Conservation (phyloP, 2,888 invertebrate species). For the Mantis religiosa region DNA sequence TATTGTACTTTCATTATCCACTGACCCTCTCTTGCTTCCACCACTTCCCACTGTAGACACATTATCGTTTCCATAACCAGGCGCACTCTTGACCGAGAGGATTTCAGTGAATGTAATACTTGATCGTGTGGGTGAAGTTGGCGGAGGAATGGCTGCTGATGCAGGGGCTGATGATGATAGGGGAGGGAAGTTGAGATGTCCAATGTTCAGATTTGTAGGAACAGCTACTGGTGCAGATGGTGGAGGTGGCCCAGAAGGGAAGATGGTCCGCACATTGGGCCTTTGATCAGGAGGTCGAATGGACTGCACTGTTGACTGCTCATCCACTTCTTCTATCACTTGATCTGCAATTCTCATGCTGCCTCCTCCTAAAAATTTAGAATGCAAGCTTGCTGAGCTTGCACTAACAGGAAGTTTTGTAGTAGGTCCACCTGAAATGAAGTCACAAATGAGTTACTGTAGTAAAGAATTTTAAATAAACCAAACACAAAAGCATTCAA, state of each 20-base stretch:
- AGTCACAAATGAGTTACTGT: too few relatives aligned
- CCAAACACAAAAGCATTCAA: too few relatives aligned
- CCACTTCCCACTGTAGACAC: not conserved
- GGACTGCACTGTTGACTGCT: constrained; percentile 76
- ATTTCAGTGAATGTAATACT: constrained; percentile 34
- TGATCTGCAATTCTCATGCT: constrained; percentile 67
- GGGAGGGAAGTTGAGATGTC: constrained; percentile 9
- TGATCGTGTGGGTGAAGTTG: constrained; percentile 33
- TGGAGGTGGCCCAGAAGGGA: constrained; percentile 44
- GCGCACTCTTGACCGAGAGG: constrained; percentile 31
- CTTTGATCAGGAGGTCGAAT: constrained; percentile 46
- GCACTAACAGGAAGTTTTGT: constrained; percentile 10
- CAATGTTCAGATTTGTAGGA: constrained; percentile 40
- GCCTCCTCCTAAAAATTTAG: constrained; percentile 39
- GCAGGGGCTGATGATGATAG: constrained; percentile 33
- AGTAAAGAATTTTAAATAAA: too few relatives aligned
- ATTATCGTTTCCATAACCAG: constrained; percentile 10
- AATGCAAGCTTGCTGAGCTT: constrained; percentile 32
- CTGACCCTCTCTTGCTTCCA: not conserved
- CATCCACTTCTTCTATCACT: constrained; percentile 67
- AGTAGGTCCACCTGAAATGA: not conserved
- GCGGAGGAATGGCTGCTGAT: constrained; percentile 25
- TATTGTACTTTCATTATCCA: constrained; percentile 8
- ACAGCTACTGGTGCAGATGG: constrained; percentile 63
- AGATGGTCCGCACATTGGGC: constrained; percentile 34